Evolutionary conservation across 2,113 vertebrate genomes (phyloP), one percentile per base, ranked within the genome.

Genomic region (Acanthisitta chloris): DNA sequence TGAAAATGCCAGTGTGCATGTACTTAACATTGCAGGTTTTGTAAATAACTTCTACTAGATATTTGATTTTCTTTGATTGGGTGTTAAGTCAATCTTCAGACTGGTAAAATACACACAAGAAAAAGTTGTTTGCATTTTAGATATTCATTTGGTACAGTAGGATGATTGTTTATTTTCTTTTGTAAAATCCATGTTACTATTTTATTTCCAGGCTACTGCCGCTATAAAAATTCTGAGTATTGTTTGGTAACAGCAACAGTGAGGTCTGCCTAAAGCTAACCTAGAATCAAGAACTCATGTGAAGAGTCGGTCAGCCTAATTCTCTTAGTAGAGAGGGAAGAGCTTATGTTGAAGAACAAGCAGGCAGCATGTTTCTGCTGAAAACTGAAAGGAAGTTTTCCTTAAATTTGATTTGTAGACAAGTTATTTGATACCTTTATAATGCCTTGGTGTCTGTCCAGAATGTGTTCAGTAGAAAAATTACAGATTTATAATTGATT

Each of bases 181-280:
- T 90, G 25, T 79, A 62, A 86, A 83, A 78, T 42, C 58, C 34
- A 17, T 74, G 28, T 79, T 92, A 52, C 19, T 88, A 31, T 33
- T 81, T 66, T 77, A 70, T 90, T 92, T 61, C 21, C 54, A 77
- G 81, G 19, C 31, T 97, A 79, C 36, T 62, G 34, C 48, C 57
- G 45, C 42, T 70, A 28, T 57, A 67, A 88, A 79, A 74, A 43
- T 83, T 81, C 51, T 64, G 45, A 87, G 29, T 65, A 58, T 5
- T 80, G n/a, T 49, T 92, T 95, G 79, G 72, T 12, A 26, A 55
- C 49, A 28, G 33, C 33, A 45, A 54, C 45, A 58, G 57, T 34
- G 70, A 88, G 73, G 52, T 24, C 58, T 93, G 72, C 45, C 72
- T 79, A 87, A 88, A 94, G 61, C 40, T 84, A 85, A 95, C 81